Evolutionary conservation across 2,113 vertebrate species (phyloP), one percentile per base, ranked within the genome.

Genomic region (Alexandromys fortis): DNA sequence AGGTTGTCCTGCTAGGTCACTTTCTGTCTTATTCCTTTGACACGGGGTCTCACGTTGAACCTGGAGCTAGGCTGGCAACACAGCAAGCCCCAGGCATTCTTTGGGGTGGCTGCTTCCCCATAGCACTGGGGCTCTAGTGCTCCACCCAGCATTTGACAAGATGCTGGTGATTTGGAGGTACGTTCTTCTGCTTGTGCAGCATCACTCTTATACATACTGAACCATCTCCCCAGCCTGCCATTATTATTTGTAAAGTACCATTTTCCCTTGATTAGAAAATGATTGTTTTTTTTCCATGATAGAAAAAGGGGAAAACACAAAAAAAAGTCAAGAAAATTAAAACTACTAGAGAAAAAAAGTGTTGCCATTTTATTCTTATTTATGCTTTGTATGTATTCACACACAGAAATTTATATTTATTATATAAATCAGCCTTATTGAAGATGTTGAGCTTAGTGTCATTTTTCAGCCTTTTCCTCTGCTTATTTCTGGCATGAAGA

Each of bases 251-350:
- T 83, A 42, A 93, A 92, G 79, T 86, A 68, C 73, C 1, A 47
- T 82, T 94, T 76, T 68, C 14, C 35, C 52, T 5, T 45, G 42
- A 61, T 72, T 96, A 67, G 85, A 72, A 97, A 89, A 76, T 76
- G 11, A 63, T 73, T 49, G 55, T n/a, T 65, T n/a, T 63, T 63
- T 92, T 87, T 7, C n/a, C n/a, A 63, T 83, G 65, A 67, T 92
- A 67, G 94, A 79, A 94, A 55, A 86, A 47, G 21, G 33, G n/a
- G 24, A 42, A 95, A 95, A n/a, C 45, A 79, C 21, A 28, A 52
- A 75, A 94, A 10, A 94, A 94, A 28, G 0, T 75, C 24, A 94
- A 89, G 12, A 67, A 67, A 90, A 87, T 75, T 63, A 78, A 88
- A 65, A 58, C 87, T 58, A 92, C 67, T 70, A 11, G 17, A 10